These are phyloP conservation scores for Catocala nupta DNA, from an alignment of 2,888 invertebrate genomes.

Conservation along the genomic window DNA sequence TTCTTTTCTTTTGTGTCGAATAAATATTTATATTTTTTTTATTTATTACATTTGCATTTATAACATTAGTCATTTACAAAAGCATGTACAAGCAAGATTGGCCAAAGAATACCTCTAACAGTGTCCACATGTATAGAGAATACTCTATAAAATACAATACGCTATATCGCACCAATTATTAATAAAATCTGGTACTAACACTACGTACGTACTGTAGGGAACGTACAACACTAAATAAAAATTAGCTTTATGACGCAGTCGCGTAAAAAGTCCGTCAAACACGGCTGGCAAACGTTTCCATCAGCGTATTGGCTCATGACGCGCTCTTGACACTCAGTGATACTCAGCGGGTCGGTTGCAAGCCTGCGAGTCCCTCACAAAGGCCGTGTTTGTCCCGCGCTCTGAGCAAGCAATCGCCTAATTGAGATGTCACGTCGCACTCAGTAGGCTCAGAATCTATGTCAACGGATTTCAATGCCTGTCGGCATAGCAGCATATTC, in stretches of 20 bases:
- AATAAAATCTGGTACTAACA: no score
- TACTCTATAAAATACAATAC: no score
- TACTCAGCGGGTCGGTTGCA: slow-evolving; percentile 17
- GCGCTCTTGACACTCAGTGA: slow-evolving; percentile 40
- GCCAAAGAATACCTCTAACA: no score
- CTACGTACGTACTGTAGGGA: no score
- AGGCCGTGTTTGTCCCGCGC: slow-evolving; percentile 81
- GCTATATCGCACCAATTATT: no score
- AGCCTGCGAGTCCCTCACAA: slow-evolving; percentile 55
- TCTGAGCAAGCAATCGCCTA: slow-evolving; percentile 76
- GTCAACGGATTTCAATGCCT: slow-evolving; percentile 57
- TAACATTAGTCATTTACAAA: no score
- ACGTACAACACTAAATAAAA: background rate
- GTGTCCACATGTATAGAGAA: no score
- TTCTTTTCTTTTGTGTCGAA: no score
- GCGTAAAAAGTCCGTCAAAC: background rate
- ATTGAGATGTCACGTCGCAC: slow-evolving; percentile 70
- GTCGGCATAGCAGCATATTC: background rate
- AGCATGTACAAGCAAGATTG: no score
- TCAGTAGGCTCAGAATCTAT: slow-evolving; percentile 53
- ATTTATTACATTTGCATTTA: no score
- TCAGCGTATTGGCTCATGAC: slow-evolving; percentile 55
- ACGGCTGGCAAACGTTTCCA: slow-evolving; percentile 29
- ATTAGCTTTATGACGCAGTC: no score
- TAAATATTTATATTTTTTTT: no score